These are phyloP conservation scores for Peromyscus leucopus DNA, from an alignment of 2,113 vertebrate genomes.

Conservation along the genomic window DNA sequence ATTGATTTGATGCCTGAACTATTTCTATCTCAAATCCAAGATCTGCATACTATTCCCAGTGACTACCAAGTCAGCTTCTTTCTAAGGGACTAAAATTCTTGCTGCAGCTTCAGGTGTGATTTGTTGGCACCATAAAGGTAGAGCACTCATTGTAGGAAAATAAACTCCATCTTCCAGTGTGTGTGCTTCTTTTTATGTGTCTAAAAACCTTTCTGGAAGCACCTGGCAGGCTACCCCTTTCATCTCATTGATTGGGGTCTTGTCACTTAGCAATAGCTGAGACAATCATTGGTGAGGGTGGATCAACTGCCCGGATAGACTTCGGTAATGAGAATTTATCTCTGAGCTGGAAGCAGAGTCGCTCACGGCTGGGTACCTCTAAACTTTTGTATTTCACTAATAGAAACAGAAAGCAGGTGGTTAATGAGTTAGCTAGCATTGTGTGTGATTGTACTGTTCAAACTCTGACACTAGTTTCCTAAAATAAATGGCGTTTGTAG, in stretches of 20 bases:
- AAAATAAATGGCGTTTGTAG: slow-evolving; percentile 22
- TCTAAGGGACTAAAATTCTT: background rate
- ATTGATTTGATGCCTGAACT: background rate
- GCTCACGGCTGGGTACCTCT: background rate
- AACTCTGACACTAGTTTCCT: slow-evolving; percentile 3
- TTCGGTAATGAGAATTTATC: background rate
- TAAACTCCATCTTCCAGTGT: background rate
- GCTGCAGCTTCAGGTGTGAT: background rate
- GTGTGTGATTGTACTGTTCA: background rate
- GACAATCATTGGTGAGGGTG: background rate
- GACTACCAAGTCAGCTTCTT: background rate
- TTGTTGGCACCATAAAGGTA: background rate
- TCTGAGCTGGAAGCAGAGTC: background rate
- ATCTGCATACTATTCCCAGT: background rate
- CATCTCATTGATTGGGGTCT: background rate
- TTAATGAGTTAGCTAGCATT: background rate
- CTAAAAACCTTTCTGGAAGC: background rate
- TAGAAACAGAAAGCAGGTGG: background rate
- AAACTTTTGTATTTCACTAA: background rate
- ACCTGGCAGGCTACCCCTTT: background rate
- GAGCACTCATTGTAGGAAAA: background rate
- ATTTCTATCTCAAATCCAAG: background rate
- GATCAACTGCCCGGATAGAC: background rate
- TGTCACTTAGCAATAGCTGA: slow-evolving; percentile 14
- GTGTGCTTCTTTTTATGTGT: background rate